Evolutionary conservation across 2,113 vertebrate species (phyloP).

Genomic region (Scalopus aquaticus): DNA sequence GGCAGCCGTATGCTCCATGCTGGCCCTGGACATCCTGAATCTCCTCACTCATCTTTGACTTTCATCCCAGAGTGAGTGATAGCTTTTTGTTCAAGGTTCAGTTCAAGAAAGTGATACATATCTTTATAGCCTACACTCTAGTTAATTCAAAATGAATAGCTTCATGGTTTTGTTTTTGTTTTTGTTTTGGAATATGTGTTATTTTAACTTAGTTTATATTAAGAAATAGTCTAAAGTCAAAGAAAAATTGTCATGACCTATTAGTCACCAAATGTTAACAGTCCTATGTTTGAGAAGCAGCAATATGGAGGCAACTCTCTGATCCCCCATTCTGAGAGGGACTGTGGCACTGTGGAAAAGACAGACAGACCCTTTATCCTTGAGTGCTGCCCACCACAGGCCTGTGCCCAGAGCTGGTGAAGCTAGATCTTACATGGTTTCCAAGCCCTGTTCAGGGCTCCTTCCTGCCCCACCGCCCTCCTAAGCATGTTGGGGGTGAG

Average conservation of each 20-base stretch:
- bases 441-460: neutral
- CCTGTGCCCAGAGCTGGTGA: neutral
- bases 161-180: neutral
- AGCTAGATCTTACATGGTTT: neutral
- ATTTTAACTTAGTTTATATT: neutral
- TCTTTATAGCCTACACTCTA: neutral
- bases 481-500: neutral
- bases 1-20: accelerated
- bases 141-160: neutral
- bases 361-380: neutral
- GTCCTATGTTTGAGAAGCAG: neutral
- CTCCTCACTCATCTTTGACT: neutral
- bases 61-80: neutral
- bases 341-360: neutral
- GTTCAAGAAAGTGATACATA: neutral
- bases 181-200: neutral
- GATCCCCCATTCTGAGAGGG: neutral
- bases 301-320: neutral
- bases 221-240: conserved; percentile 15
- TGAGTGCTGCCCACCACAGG: neutral
- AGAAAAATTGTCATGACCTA: neutral
- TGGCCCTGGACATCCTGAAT: neutral
- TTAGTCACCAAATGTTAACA: neutral
- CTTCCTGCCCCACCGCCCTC: neutral
- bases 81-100: neutral